A percentile compares a stretch with the other conserved stretches of the same genome.
Evolutionary conservation across 2,113 vertebrate genomes (phyloP).

Genomic region (Brachirus orientalis): DNA sequence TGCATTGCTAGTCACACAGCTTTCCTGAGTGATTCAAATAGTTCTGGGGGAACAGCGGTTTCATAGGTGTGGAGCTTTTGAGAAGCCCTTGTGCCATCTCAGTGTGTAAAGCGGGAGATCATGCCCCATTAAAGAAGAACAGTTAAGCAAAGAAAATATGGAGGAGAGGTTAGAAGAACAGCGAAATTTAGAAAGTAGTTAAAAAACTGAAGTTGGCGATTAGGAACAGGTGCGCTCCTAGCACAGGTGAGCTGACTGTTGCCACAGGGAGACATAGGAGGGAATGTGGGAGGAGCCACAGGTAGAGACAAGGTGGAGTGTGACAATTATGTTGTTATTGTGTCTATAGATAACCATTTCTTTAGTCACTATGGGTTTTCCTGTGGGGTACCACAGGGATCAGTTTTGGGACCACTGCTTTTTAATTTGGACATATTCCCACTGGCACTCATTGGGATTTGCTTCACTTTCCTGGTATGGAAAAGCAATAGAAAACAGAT

Average conservation of each 20-base stretch:
- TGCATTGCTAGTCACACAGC: constrained; percentile 53
- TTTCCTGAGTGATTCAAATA: constrained; percentile 37
- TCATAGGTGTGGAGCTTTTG: constrained; percentile 7
- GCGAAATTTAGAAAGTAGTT: too few species aligned
- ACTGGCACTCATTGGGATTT: background rate
- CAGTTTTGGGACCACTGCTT: background rate
- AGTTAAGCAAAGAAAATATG: background rate
- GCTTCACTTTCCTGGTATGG: background rate
- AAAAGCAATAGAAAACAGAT: constrained; percentile 28
- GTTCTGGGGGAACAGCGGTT: constrained; percentile 52
- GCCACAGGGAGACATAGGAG: too few species aligned
- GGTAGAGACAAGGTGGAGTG: too few species aligned
- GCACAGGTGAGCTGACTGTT: too few species aligned
- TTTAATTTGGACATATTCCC: background rate
- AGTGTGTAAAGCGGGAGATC: background rate
- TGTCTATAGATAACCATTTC: too few species aligned
- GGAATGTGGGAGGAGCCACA: too few species aligned
- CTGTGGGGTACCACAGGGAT: background rate
- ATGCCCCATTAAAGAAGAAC: background rate
- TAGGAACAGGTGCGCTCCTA: too few species aligned
- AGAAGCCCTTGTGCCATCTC: constrained; percentile 2
- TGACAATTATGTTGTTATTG: too few species aligned
- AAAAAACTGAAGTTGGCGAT: too few species aligned
- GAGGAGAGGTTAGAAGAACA: background rate
- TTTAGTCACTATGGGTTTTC: background rate